Conservation (phyloP, 2,888 invertebrate genomes). For the Mechanitis messenoides region DNA sequence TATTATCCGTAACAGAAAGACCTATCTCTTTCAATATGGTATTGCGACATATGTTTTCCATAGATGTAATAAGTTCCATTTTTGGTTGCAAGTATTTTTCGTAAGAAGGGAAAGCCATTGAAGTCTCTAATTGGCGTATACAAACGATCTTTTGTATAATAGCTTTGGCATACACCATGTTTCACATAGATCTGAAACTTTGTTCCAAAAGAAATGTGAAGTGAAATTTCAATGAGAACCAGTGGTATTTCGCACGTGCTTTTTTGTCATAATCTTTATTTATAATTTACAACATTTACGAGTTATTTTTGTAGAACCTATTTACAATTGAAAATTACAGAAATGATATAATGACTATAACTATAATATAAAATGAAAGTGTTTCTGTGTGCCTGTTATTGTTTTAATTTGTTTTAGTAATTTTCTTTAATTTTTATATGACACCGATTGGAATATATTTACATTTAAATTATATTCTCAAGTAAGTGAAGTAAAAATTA, state of each 20-base stretch:
- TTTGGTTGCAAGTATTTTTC: slow-evolving; percentile 18
- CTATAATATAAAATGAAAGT: too few species aligned
- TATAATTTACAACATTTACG: slow-evolving; percentile 1
- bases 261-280: slow-evolving; percentile 21
- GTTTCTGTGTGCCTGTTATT: too few species aligned
- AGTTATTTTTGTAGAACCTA: background rate
- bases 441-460: too few species aligned
- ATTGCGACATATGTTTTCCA: background rate
- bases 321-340: too few species aligned
- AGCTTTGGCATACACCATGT: slow-evolving; percentile 31
- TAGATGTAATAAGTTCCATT: slow-evolving; percentile 10
- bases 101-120: slow-evolving; percentile 42
- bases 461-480: too few species aligned
- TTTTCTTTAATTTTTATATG: too few species aligned
- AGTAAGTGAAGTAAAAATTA: too few species aligned
- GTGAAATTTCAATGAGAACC: slow-evolving; percentile 35
- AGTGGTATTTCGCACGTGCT: slow-evolving; percentile 31
- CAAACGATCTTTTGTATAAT: slow-evolving; percentile 56
- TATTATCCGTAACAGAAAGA: background rate
- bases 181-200: slow-evolving; percentile 38
- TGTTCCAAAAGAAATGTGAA: slow-evolving; percentile 33
- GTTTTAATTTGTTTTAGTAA: too few species aligned
- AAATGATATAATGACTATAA: too few species aligned
- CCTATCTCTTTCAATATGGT: background rate
- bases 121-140: slow-evolving; percentile 53